Percentiles rank a stretch among this genome's conserved stretches.
These are phyloP conservation scores for Onychorhynchus coronatus DNA, from an alignment of 2,113 vertebrate species.

Conservation along the genomic window DNA sequence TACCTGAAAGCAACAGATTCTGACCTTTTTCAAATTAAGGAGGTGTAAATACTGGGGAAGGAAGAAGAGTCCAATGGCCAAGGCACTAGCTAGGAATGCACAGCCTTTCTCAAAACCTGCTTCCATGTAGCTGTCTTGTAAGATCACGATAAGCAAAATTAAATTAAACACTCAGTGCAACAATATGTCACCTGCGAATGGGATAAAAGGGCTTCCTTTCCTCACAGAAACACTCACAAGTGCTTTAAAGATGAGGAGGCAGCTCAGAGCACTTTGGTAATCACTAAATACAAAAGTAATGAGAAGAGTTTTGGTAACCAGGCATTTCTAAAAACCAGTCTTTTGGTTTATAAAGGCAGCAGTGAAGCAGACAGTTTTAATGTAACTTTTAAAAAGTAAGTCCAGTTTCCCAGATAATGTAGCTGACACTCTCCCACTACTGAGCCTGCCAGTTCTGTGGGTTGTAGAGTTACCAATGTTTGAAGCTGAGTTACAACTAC, in stretches of 20 bases:
- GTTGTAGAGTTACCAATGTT: background rate
- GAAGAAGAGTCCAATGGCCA: background rate
- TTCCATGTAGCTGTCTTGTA: background rate
- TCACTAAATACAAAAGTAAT: background rate
- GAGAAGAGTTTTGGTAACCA: background rate
- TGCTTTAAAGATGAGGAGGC: background rate
- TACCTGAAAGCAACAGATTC: background rate
- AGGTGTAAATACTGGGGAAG: background rate
- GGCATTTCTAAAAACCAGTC: background rate
- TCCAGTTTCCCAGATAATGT: background rate
- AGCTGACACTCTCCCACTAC: background rate
- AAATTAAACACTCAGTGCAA: background rate
- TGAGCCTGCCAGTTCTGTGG: background rate
- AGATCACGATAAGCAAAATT: background rate
- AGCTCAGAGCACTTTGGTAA: background rate
- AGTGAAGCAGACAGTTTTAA: background rate
- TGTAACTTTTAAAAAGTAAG: background rate
- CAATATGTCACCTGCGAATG: background rate
- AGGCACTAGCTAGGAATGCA: background rate
- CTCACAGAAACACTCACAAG: background rate
- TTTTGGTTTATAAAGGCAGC: background rate
- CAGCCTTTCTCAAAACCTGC: background rate
- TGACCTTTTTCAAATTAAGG: background rate
- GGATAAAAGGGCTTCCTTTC: background rate
- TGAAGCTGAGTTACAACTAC: background rate